Base-by-base conservation (phyloP, 2,113 vertebrate genomes). In the Vicugna pacos region DNA sequence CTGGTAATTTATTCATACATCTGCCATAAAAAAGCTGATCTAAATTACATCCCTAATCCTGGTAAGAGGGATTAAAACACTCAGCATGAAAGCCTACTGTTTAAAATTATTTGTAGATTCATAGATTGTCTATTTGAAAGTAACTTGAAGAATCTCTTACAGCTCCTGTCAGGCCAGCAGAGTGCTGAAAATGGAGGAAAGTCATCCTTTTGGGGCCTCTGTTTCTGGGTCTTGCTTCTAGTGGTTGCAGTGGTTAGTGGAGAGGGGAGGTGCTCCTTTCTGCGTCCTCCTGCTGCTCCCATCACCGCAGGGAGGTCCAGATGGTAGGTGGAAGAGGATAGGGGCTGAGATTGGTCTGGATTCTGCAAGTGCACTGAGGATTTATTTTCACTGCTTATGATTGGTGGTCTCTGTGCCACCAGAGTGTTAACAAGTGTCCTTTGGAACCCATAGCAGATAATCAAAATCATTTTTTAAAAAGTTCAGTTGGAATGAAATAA, bases 401-500 rank as follows among this genome's bases (percentile, higher is more conserved):
- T 95, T 83, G 89, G 93, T 85, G 79, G 9, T 67, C 91, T 81
- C 30, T 97, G 69, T 98, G 35, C 50, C 69, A 89, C 97, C 82
- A 95, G 67, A 89, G 38, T 35, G 42, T 95, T 81, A 46, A 46
- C 42, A 80, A 28, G 35, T 97, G 32, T 93, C 83, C 67, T 97
- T 94, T 97, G 89, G 82, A 82, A 16, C 48, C 91, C n/a, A 28
- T 70, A 95, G 73, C 77, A 67, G 58, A 94, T 96, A 94, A 96
- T 97, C 92, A 92, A 93, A 96, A 92, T 48, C 24, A 85, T 48
- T 96, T 98, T 96, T 38, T 35, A 89, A 54, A 80, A 95, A 97
- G 56, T 96, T 97, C 80, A 97, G 42, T 87, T 92, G 83, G 73
- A 95, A 76, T 95, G 75, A 97, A 70, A 95, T 97, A 97, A 95